These are phyloP conservation scores for Coecobrya sp. DNA, from an alignment of 2,888 invertebrate species.

Conservation along the genomic window DNA sequence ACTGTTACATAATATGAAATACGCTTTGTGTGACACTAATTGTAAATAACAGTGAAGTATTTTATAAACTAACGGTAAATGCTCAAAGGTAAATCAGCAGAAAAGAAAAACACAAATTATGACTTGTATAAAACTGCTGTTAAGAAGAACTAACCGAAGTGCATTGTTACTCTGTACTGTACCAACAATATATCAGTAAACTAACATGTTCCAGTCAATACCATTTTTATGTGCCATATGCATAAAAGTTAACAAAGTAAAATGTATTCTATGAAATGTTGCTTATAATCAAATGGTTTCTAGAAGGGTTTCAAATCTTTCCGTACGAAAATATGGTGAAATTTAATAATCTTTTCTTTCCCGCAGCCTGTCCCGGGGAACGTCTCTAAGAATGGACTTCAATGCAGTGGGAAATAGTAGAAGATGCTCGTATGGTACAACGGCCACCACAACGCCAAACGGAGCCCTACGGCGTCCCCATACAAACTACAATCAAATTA, in stretches of 20 bases:
- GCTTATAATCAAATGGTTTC: slow-evolving; percentile 18
- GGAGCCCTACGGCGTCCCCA: slow-evolving; percentile 75
- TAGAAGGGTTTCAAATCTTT: not conserved
- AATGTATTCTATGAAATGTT: slow-evolving; percentile 36
- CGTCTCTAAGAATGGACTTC: slow-evolving; percentile 82
- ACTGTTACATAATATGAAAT: not conserved
- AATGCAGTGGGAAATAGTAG: slow-evolving; percentile 63
- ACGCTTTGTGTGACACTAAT: slow-evolving; percentile 16
- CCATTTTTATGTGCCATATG: slow-evolving; percentile 52
- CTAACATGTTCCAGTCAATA: slow-evolving; percentile 31
- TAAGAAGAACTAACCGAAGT: slow-evolving; percentile 16
- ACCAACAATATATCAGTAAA: not conserved
- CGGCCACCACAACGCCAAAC: slow-evolving; percentile 9
- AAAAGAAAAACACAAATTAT: slow-evolving; percentile 19
- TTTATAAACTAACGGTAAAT: slow-evolving; percentile 17
- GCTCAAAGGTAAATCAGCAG: slow-evolving; percentile 31
- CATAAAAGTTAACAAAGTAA: slow-evolving; percentile 25
- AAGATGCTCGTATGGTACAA: slow-evolving; percentile 65
- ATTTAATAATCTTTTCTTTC: slow-evolving; percentile 1
- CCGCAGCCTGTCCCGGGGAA: slow-evolving; percentile 80
- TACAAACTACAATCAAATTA: slow-evolving; percentile 52
- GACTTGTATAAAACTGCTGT: slow-evolving; percentile 32
- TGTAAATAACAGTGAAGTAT: not conserved
- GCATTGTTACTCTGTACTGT: not conserved
- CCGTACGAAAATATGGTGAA: not conserved